These are phyloP conservation scores for Oryzias woworae DNA, from an alignment of 2,113 vertebrate species.

Conservation along the genomic window DNA sequence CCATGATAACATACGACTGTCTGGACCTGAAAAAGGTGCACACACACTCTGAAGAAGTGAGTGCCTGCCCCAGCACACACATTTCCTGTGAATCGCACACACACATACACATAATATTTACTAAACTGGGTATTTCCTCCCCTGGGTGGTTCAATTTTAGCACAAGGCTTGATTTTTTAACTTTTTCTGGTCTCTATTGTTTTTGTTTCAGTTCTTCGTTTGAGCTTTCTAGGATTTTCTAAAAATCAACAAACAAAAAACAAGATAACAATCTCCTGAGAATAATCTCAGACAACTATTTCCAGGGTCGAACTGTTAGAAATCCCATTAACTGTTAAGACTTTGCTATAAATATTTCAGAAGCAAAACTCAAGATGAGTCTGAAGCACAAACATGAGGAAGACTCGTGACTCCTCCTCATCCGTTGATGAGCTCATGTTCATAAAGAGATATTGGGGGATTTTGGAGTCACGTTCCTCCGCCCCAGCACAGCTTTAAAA, in stretches of 20 bases:
- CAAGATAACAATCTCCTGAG: not conserved
- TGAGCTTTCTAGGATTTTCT: constrained; percentile 42
- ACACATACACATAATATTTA: constrained; percentile 52
- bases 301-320: too few relatives aligned
- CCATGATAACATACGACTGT: constrained; percentile 4
- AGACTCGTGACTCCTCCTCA: not conserved
- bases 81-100: constrained; percentile 52
- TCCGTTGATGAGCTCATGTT: constrained; percentile 7
- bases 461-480: constrained; percentile 34
- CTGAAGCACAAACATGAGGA: too few relatives aligned
- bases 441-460: constrained; percentile 34
- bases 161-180: constrained; percentile 43
- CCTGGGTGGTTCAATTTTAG: constrained; percentile 59
- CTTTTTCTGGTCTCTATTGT: constrained; percentile 15
- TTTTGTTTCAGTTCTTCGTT: constrained; percentile 14
- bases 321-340: too few relatives aligned
- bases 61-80: constrained; percentile 21
- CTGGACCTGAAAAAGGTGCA: constrained; percentile 3
- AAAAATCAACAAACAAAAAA: not conserved
- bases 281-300: not conserved
- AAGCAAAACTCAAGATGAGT: too few relatives aligned
- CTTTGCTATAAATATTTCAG: too few relatives aligned
- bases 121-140: constrained; percentile 71
- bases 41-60: constrained; percentile 10
- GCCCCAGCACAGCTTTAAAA: constrained; percentile 51